Evolutionary conservation across 37 sponge, comb jelly and placozoan genomes (phyloP), one percentile per base, ranked within the genome.

Genomic region (Lycopodina hypogea): DNA sequence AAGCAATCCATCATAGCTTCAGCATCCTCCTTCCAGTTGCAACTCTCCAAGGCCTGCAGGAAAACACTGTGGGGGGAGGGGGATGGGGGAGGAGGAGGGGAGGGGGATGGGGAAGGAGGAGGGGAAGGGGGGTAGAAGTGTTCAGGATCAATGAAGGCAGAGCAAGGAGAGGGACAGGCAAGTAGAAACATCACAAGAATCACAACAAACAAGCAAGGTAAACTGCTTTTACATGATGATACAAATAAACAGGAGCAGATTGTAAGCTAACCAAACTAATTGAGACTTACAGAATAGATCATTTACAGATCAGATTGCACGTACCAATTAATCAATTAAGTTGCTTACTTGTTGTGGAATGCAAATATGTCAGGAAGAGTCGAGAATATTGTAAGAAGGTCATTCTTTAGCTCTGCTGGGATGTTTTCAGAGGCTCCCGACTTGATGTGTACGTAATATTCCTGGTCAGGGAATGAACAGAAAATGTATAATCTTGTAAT

Each of bases 291-390:
- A n/a, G n/a, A n/a, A n/a, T n/a, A n/a, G n/a, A n/a, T n/a, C n/a
- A n/a, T n/a, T n/a, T n/a, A n/a, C n/a, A n/a, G n/a, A n/a, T n/a
- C n/a, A n/a, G n/a, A n/a, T n/a, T n/a, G n/a, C n/a, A n/a, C n/a
- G n/a, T n/a, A n/a, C n/a, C n/a, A n/a, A n/a, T n/a, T n/a, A n/a
- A n/a, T n/a, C n/a, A n/a, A n/a, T n/a, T n/a, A n/a, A n/a, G n/a
- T n/a, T 1, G 24, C 78, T 61, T 70, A 84, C 84, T 70, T 42
- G 24, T 67, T 77, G 45, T 84, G 84, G 63, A 84, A 84, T 74
- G 58, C 57, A 24, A 58, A 77, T 15, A 84, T 84, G 24, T 71
- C 72, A 33, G 84, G 78, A 26, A 84, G 69, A 35, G 56, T 71
- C 0, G 77, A 70, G 63, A 84, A 84, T 23, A 84, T 84, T 15